Evolutionary conservation across 2,888 invertebrate genomes (phyloP), one percentile per base, ranked within the genome.

Genomic region (Mesoligia furuncula): DNA sequence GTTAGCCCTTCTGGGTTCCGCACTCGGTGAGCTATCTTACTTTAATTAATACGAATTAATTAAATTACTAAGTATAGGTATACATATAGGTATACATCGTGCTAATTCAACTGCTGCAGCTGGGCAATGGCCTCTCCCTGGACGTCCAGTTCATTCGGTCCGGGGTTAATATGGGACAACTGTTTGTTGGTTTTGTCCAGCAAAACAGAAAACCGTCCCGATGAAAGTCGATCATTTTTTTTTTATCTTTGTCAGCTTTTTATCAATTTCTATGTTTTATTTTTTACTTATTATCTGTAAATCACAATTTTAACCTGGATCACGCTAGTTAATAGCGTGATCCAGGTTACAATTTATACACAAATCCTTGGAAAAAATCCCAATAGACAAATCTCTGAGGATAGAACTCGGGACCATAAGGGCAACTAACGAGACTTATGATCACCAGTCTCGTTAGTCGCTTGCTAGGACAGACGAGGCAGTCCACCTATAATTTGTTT

Each of bases 21-120:
- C 91, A 74, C 67, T 92, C 62, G 93, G 94, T 93, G 83, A 93
- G 93, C n/a, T 70, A n/a, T n/a, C n/a, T n/a, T n/a, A n/a, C n/a
- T 13, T 61, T 59, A 15, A 27, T 39, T 57, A 54, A 31, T 45
- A 15, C 1, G 31, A n/a, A n/a, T n/a, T 75, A 65, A 31, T 9
- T 5, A 8, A 54, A 15, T 36, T 39, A 6, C n/a, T n/a, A n/a
- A n/a, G n/a, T n/a, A n/a, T n/a, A n/a, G n/a, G n/a, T n/a, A 2
- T 48, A 20, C 48, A n/a, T n/a, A n/a, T 48, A 54, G 17, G 24
- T 27, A 73, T 42, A 48, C 11, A 57, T 42, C 42, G 24, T 68
- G 3, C n/a, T 6, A 36, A n/a, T 45, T 36, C 31, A 31, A 45
- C 45, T 27, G n/a, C n/a, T n/a, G n/a, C 6, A 7, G n/a, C 24